phyloP scores from a whole-genome alignment of 2,888 invertebrate species.

The Tenthredo livida region DNA sequence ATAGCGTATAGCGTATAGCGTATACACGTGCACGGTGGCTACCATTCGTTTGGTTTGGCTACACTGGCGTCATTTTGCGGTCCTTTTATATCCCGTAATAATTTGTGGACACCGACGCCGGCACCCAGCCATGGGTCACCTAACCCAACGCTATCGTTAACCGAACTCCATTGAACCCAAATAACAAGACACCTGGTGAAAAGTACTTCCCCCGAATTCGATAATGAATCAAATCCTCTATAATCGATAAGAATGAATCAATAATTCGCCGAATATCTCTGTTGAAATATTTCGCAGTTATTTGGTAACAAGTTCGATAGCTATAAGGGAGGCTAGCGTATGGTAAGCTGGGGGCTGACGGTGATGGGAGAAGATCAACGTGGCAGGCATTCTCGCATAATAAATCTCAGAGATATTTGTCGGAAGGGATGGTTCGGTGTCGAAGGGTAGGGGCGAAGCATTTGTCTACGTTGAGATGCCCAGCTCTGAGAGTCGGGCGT shows the following conservation, averaged over 20 bases:
- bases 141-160: constrained; percentile 57
- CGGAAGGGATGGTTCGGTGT: constrained; percentile 59
- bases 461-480: constrained; percentile 71
- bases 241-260: not conserved
- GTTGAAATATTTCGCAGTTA: constrained; percentile 12
- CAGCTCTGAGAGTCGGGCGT: constrained; percentile 66
- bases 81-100: constrained; percentile 69
- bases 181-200: not conserved
- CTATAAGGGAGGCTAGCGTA: constrained; percentile 2
- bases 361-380: constrained; percentile 30
- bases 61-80: constrained; percentile 62
- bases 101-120: constrained; percentile 62
- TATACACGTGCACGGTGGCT: constrained; percentile 34
- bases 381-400: constrained; percentile 68
- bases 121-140: constrained; percentile 54
- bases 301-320: not conserved
- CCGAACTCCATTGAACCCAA: constrained; percentile 4
- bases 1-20: no score
- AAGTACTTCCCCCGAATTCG: not conserved
- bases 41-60: constrained; percentile 47
- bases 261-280: not conserved
- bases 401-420: constrained; percentile 74
- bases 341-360: constrained; percentile 20
- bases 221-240: not conserved
- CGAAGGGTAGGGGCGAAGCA: constrained; percentile 62